Conservation (phyloP, 2,113 vertebrate genomes). For the Corythornis cristatus region DNA sequence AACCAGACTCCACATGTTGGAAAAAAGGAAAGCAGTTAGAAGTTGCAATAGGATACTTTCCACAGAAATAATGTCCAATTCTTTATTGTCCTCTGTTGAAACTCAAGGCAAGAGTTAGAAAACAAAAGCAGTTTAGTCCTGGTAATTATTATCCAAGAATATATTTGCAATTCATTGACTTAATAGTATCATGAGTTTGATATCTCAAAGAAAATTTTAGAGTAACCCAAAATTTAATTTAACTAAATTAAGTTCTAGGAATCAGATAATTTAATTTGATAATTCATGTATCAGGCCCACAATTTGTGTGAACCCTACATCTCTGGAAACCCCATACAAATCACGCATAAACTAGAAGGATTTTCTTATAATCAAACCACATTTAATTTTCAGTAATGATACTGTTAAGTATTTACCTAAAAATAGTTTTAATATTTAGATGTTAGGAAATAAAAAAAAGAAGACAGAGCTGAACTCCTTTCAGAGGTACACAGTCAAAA, state of each 20-base stretch:
- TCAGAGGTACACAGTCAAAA: fast-evolving
- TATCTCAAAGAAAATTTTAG: neutral
- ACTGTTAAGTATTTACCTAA: neutral
- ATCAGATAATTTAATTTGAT: neutral
- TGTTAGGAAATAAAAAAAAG: neutral
- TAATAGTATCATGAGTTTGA: neutral
- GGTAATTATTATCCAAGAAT: neutral
- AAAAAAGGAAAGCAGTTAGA: neutral
- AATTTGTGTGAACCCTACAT: neutral
- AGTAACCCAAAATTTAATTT: neutral
- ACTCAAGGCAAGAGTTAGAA: neutral
- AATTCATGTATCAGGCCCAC: neutral
- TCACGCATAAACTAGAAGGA: neutral
- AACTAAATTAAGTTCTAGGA: neutral
- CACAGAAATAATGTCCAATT: neutral
- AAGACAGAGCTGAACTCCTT: neutral
- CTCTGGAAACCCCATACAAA: neutral
- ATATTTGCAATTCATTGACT: neutral
- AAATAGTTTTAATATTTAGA: neutral
- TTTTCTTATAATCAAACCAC: neutral
- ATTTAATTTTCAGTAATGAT: neutral
- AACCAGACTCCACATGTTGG: neutral
- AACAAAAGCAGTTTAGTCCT: neutral
- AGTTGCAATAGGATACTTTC: neutral
- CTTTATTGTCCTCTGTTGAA: neutral